phyloP scores from a whole-genome alignment of 2,888 invertebrate species.

The Himalopsyche tibetana region DNA sequence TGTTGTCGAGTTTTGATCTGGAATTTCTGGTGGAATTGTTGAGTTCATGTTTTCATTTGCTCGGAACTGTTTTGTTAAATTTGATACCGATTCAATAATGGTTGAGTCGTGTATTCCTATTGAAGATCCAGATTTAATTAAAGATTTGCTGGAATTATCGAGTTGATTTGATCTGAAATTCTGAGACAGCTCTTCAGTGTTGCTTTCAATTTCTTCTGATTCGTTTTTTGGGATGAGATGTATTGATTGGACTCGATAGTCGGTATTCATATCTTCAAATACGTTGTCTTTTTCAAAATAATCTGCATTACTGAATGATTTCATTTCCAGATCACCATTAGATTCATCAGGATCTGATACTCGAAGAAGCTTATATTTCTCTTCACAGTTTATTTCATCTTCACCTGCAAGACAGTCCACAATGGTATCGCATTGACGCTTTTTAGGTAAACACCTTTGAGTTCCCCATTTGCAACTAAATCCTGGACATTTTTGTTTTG shows the following conservation, averaged over 20 bases:
- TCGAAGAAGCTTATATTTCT: neutral
- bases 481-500: slow-evolving; percentile 83
- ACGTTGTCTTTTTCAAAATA: neutral
- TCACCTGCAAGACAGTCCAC: slow-evolving; percentile 88
- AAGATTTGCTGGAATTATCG: neutral
- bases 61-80: neutral
- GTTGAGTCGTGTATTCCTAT: neutral
- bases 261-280: neutral
- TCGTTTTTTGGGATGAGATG: neutral
- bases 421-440: slow-evolving; percentile 82
- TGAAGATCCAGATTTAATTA: neutral
- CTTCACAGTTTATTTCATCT: slow-evolving; percentile 84
- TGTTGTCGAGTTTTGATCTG: neutral
- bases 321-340: neutral
- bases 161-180: neutral
- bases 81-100: neutral
- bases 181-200: neutral
- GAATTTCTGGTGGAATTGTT: neutral
- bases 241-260: neutral
- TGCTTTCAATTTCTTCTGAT: neutral
- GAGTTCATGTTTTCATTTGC: neutral
- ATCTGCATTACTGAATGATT: neutral
- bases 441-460: slow-evolving; percentile 81
- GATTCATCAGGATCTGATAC: neutral
- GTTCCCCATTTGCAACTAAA: slow-evolving; percentile 82